Evolutionary conservation across 2,888 invertebrate genomes (phyloP).

Genomic region (Chrysolina haemoptera): DNA sequence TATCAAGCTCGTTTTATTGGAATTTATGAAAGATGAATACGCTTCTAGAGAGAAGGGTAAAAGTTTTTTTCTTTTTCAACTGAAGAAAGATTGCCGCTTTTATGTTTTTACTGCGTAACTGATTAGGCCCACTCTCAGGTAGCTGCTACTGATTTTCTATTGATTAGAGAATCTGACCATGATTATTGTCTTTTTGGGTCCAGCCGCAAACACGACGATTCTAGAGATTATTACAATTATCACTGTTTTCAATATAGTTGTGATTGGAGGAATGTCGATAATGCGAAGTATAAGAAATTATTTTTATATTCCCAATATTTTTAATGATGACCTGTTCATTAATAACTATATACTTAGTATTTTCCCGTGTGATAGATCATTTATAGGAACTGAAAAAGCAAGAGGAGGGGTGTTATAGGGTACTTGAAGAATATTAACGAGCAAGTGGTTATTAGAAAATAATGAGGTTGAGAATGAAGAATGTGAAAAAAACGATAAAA

Average conservation of each 20-base stretch:
- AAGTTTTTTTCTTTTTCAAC: neutral
- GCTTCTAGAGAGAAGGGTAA: neutral
- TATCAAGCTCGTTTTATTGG: too few relatives aligned
- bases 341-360: neutral
- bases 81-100: constrained; percentile 14
- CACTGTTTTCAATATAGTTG: constrained; percentile 44
- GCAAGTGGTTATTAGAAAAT: too few relatives aligned
- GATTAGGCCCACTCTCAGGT: constrained; percentile 42
- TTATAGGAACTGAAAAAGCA: too few relatives aligned
- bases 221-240: constrained; percentile 46
- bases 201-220: constrained; percentile 45
- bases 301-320: constrained; percentile 13
- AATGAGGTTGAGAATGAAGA: too few relatives aligned
- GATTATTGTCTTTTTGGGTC: constrained; percentile 41
- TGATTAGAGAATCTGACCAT: constrained; percentile 45
- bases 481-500: too few relatives aligned
- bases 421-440: too few relatives aligned
- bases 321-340: constrained; percentile 11
- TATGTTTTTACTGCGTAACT: constrained; percentile 18
- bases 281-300: constrained; percentile 1
- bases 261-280: constrained; percentile 6
- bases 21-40: neutral
- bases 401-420: too few relatives aligned
- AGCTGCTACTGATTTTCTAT: constrained; percentile 46
- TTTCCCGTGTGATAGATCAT: too few relatives aligned